Conservation (phyloP, 2,888 invertebrate genomes). For the Cremastinae sp. region DNA sequence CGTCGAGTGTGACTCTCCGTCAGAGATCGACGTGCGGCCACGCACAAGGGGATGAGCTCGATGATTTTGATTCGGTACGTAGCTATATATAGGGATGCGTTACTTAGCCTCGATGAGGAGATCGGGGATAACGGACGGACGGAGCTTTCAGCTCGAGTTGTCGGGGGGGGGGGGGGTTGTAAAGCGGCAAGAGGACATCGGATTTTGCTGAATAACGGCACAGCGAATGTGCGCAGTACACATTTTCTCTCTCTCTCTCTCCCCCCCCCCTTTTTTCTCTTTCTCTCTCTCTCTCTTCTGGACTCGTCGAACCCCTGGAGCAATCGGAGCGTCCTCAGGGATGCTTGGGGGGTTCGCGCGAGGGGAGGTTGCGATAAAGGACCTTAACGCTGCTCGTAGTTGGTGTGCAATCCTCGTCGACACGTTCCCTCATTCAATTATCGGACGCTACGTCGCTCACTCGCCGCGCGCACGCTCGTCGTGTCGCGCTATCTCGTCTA, state of each 20-base stretch:
- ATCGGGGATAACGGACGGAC: constrained; percentile 8
- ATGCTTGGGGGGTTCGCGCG: constrained; percentile 8
- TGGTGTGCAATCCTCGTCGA: constrained; percentile 72
- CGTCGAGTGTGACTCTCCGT: constrained; percentile 23
- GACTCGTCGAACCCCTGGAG: constrained; percentile 21
- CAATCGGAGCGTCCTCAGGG: constrained; percentile 38
- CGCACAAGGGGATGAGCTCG: constrained; percentile 9
- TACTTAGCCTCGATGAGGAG: constrained; percentile 25
- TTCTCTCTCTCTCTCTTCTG: constrained; percentile 16
- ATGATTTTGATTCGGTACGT: not conserved
- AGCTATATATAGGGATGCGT: constrained; percentile 2
- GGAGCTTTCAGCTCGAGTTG: constrained; percentile 52
- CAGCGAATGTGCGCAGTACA: constrained; percentile 61
- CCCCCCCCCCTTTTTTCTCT: constrained; percentile 7
- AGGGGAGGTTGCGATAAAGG: constrained; percentile 62
- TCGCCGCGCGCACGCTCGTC: constrained; percentile 62
- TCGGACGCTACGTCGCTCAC: constrained; percentile 70
- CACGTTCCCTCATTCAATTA: constrained; percentile 74
- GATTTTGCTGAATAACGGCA: constrained; percentile 70
- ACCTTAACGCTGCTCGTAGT: constrained; percentile 67
- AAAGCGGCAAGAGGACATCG: constrained; percentile 57
- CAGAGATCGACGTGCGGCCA: constrained; percentile 3
- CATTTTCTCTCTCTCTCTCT: constrained; percentile 31
- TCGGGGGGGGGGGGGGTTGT: constrained; percentile 56
- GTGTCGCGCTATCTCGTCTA: constrained; percentile 46